Evolutionary conservation across 2,113 vertebrate species (phyloP).

Genomic region (Pelobates fuscus): DNA sequence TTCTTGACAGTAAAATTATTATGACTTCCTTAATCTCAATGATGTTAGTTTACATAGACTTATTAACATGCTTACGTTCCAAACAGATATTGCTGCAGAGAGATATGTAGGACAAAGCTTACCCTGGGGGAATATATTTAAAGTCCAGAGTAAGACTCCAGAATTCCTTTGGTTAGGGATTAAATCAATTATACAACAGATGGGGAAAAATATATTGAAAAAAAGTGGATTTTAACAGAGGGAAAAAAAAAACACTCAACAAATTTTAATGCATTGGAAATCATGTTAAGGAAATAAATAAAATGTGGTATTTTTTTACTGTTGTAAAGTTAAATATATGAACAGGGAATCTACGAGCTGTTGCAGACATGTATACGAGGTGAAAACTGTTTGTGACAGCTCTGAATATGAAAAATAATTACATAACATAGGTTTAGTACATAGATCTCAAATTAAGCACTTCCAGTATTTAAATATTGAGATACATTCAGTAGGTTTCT

Average conservation of each 20-base stretch:
- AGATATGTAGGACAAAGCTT: conserved; percentile 75
- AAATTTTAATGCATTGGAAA: conserved; percentile 18
- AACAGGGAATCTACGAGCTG: background rate
- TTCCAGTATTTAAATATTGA: too few species aligned
- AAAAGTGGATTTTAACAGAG: conserved; percentile 47
- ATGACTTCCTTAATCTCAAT: conserved; percentile 72
- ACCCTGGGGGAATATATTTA: conserved; percentile 73
- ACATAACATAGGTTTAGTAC: too few species aligned
- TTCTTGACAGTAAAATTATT: conserved; percentile 53
- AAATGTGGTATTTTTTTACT: background rate
- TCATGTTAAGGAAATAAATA: background rate
- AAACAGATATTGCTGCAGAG: conserved; percentile 68
- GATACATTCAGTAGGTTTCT: too few species aligned
- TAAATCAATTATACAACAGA: conserved; percentile 81
- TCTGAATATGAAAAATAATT: too few species aligned
- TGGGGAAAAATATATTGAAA: conserved; percentile 59
- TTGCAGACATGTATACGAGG: background rate
- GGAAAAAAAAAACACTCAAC: background rate
- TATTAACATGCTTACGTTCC: conserved; percentile 63
- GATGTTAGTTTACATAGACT: conserved; percentile 66
- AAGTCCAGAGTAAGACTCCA: conserved; percentile 73
- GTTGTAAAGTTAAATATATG: background rate
- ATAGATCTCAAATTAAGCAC: background rate
- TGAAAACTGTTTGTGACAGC: too few species aligned
- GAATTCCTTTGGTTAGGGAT: conserved; percentile 75